Evolutionary conservation across 2,888 invertebrate species (phyloP), one percentile per base, ranked within the genome.

Genomic region (Yponomeuta plumbellus): DNA sequence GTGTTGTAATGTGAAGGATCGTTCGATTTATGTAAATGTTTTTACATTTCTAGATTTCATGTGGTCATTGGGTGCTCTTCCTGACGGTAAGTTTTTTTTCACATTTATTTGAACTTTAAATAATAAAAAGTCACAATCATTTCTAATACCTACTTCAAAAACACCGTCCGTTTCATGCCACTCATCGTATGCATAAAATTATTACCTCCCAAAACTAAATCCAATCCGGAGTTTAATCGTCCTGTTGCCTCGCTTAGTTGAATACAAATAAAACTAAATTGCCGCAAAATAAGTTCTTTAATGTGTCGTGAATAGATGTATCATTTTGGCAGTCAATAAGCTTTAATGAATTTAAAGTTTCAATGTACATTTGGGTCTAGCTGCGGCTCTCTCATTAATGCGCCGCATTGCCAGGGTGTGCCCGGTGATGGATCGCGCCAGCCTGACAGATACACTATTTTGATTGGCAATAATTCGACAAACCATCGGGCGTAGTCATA

Each of bases 21-120:
- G 89, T 80, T 90, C 89, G 85, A 90, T 85, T 91, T 89, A 91
- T 89, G 89, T 88, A 90, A 90, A 89, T 91, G 85, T 91, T 92
- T 92, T 92, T 92, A 91, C 92, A 92, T 93, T 93, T 96, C 93
- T 96, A 97, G 97, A 97, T 96, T 97, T 97, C 95, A 97, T 97
- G 97, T 97, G 97, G 97, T 97, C 97, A 93, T 95, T 97, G 95
- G 97, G 97, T 94, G 97, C 97, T 94, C 95, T 97, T 94, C 97
- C 97, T 93, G 97, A 97, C 94, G 97, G 97, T 97, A 94, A 96
- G 97, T 95, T 84, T 68, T 78, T 81, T 70, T 76, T 74, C 76
- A 80, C 77, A 81, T 83, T 83, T 83, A 80, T 83, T 84, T 52
- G 17, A 52, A 17, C 17, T 17, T 52, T 17, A 17, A 52, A 52